These are phyloP conservation scores for Rostratula benghalensis DNA, from an alignment of 2,113 vertebrate genomes.

Conservation along the genomic window DNA sequence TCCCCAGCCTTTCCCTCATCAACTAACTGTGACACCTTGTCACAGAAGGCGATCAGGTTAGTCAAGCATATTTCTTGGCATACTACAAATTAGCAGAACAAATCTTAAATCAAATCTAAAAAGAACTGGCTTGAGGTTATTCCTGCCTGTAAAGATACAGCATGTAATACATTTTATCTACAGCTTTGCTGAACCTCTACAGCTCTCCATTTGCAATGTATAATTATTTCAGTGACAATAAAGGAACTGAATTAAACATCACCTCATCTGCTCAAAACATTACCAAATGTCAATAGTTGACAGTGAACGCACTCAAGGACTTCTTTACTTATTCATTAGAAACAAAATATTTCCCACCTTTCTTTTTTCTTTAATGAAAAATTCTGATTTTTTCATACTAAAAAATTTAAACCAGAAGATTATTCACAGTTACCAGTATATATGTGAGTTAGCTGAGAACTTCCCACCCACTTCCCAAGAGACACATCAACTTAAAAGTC, in stretches of 20 bases:
- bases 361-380: background rate
- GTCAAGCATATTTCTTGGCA: background rate
- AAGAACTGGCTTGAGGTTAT: background rate
- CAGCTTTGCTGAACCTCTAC: background rate
- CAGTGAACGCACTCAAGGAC: background rate
- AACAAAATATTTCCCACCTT: background rate
- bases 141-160: background rate
- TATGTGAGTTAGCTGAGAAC: background rate
- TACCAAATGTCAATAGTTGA: background rate
- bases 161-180: background rate
- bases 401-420: background rate
- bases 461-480: background rate
- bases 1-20: background rate
- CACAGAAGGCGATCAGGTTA: background rate
- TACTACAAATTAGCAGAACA: background rate
- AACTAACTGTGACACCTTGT: background rate
- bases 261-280: background rate
- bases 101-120: background rate
- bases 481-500: background rate
- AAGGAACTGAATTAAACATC: background rate
- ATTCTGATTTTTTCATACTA: background rate
- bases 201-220: background rate
- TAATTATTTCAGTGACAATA: background rate
- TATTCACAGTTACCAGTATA: background rate
- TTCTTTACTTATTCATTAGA: constrained; percentile 3